Percentiles rank a stretch among this genome's conserved stretches.
phyloP scores from a whole-genome alignment of 2,888 invertebrate genomes.

The Eupithecia exiguata region DNA sequence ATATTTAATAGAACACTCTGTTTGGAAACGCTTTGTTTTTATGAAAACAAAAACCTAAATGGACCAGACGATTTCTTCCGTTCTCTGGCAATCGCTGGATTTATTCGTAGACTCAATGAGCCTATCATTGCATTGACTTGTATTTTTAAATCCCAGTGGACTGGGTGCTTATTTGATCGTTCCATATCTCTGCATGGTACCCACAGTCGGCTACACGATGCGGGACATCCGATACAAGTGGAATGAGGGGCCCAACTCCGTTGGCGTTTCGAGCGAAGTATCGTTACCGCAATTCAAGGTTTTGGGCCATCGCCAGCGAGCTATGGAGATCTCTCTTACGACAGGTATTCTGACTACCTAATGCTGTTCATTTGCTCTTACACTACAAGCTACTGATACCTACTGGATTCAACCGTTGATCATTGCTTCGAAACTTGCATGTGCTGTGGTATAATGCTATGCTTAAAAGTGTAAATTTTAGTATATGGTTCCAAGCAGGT shows the following conservation, averaged over 20 bases:
- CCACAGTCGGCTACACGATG: conserved; percentile 97
- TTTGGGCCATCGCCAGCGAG: conserved; percentile 96
- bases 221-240: conserved; percentile 98
- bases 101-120: conserved; percentile 20
- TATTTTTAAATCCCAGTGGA: conserved; percentile 74
- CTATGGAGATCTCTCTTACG: conserved; percentile 96
- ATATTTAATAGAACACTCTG: conserved; percentile 29
- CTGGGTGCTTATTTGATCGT: conserved; percentile 81
- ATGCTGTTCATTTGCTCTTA: conserved; percentile 41
- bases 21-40: conserved; percentile 51
- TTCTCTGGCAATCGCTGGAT: conserved; percentile 18
- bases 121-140: conserved; percentile 37
- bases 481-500: not conserved
- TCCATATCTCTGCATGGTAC: conserved; percentile 82
- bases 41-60: not conserved
- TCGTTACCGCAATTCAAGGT: conserved; percentile 98
- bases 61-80: conserved; percentile 9
- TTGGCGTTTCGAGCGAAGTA: conserved; percentile 96
- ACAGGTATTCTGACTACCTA: conserved; percentile 88
- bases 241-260: conserved; percentile 97
- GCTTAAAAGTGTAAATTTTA: not conserved
- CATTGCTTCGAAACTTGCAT: conserved; percentile 25
- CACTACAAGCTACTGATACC: not conserved
- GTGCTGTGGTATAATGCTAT: conserved; percentile 11
- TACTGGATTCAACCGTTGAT: conserved; percentile 12